phyloP scores from a whole-genome alignment of 2,888 invertebrate species.

The Drosophila neutralis region DNA sequence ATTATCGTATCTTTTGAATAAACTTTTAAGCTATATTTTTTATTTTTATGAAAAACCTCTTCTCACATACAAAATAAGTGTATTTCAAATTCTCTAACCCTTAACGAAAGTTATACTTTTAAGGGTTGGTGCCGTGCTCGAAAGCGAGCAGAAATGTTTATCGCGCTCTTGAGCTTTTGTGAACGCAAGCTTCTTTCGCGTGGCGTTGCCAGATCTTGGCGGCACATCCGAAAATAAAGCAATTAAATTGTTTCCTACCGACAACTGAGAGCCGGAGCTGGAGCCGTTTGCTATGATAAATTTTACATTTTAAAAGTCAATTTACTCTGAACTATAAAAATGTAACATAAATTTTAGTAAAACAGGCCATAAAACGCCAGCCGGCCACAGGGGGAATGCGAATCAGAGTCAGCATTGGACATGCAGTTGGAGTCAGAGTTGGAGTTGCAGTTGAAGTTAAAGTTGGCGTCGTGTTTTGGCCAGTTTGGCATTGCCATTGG shows the following conservation, averaged over 20 bases:
- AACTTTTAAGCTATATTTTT: neutral
- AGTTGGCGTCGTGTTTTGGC: slow-evolving; percentile 16
- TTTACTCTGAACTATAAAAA: slow-evolving; percentile 84
- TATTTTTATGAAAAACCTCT: neutral
- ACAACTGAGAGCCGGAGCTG: slow-evolving; percentile 27
- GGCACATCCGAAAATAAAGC: slow-evolving; percentile 50
- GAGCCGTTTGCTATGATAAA: slow-evolving; percentile 80
- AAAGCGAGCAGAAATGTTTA: slow-evolving; percentile 34
- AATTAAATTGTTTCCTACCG: slow-evolving; percentile 62
- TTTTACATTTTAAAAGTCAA: slow-evolving; percentile 84
- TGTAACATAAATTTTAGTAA: slow-evolving; percentile 82
- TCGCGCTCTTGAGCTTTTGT: slow-evolving; percentile 26
- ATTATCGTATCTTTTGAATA: neutral
- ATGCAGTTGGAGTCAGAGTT: slow-evolving; percentile 2
- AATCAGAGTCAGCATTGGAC: slow-evolving; percentile 18
- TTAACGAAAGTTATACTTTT: neutral
- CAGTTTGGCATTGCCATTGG: slow-evolving; percentile 48
- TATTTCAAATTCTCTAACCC: neutral
- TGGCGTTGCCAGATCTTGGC: slow-evolving; percentile 59
- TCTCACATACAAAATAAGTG: slow-evolving; percentile 16
- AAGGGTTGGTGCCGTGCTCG: slow-evolving; percentile 54
- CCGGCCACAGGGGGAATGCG: slow-evolving; percentile 16
- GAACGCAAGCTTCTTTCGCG: slow-evolving; percentile 16
- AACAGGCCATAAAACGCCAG: slow-evolving; percentile 76
- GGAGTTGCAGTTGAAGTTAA: slow-evolving; percentile 7